A percentile compares a stretch with the other conserved stretches of the same genome.
These are phyloP conservation scores for Pelagia noctiluca DNA, from an alignment of 30 jellyfish, hydroid and myxozoan genomes.

Conservation along the genomic window DNA sequence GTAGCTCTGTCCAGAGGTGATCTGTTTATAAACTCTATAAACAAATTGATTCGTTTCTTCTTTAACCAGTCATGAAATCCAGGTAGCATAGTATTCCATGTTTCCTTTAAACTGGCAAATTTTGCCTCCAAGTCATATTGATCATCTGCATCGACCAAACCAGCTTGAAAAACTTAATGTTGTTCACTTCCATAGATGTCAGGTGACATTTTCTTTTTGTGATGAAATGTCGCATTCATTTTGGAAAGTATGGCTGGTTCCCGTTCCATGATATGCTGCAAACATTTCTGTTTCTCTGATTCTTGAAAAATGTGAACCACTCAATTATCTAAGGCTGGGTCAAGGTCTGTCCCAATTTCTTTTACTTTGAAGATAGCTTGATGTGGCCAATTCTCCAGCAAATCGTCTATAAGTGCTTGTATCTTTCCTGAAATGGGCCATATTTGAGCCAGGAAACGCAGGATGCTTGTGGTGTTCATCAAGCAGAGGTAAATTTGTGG, in stretches of 20 bases:
- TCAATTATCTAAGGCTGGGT: conserved; percentile 38
- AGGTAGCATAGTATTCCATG: conserved; percentile 39
- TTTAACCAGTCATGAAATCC: conserved; percentile 22
- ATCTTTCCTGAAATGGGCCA: conserved; percentile 61
- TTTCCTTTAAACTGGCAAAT: conserved; percentile 47
- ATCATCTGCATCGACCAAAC: conserved; percentile 30
- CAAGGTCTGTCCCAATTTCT: conserved; percentile 44
- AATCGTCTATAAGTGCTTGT: conserved; percentile 31
- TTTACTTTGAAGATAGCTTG: conserved; percentile 31
- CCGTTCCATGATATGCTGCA: conserved; percentile 36
- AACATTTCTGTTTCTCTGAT: too few relatives aligned
- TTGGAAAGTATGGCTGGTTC: conserved; percentile 24
- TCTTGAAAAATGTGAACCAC: too few relatives aligned
- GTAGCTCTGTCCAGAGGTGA: conserved; percentile 52
- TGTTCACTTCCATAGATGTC: conserved; percentile 33
- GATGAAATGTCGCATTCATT: conserved; percentile 37
- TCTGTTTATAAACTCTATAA: conserved; percentile 23
- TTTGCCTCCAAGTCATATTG: conserved; percentile 39
- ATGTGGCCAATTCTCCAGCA: conserved; percentile 28
- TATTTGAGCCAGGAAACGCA: conserved; percentile 52
- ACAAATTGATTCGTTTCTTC: conserved; percentile 25
- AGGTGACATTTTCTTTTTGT: conserved; percentile 16
- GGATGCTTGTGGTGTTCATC: conserved; percentile 42
- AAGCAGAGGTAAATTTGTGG: conserved; percentile 31
- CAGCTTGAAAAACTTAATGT: conserved; percentile 38